Evolutionary conservation across 2,113 vertebrate species (phyloP).

Genomic region (Pteruthius melanotis): DNA sequence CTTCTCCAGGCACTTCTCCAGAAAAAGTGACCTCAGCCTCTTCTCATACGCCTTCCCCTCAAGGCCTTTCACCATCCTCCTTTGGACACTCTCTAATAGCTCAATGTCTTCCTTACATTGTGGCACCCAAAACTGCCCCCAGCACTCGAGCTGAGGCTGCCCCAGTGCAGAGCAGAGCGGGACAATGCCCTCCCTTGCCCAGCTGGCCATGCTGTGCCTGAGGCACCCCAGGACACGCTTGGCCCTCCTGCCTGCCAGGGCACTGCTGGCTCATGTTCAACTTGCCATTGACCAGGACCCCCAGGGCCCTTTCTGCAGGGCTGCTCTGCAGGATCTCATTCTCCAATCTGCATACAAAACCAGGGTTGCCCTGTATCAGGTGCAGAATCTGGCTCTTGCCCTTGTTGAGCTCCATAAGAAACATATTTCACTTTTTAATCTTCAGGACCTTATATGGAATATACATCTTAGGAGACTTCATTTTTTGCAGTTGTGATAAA

Average conservation of each 20-base stretch:
- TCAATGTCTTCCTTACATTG: neutral
- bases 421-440: neutral
- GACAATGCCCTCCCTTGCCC: neutral
- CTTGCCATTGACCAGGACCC: rapidly evolving
- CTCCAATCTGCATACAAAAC: neutral
- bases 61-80: neutral
- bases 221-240: rapidly evolving
- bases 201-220: neutral
- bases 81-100: neutral
- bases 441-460: neutral
- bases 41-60: neutral
- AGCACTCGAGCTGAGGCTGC: rapidly evolving
- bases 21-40: neutral
- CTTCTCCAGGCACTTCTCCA: neutral
- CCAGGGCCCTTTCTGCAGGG: neutral
- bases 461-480: neutral
- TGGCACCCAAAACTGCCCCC: neutral
- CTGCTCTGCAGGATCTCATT: neutral
- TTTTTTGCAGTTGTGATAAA: neutral
- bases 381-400: neutral
- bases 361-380: neutral
- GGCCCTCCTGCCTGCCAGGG: neutral
- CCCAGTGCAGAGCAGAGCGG: neutral
- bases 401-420: neutral
- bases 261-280: neutral